Evolutionary conservation across 2,113 vertebrate species (phyloP), one percentile per base, ranked within the genome.

Genomic region (Nymphicus hollandicus): DNA sequence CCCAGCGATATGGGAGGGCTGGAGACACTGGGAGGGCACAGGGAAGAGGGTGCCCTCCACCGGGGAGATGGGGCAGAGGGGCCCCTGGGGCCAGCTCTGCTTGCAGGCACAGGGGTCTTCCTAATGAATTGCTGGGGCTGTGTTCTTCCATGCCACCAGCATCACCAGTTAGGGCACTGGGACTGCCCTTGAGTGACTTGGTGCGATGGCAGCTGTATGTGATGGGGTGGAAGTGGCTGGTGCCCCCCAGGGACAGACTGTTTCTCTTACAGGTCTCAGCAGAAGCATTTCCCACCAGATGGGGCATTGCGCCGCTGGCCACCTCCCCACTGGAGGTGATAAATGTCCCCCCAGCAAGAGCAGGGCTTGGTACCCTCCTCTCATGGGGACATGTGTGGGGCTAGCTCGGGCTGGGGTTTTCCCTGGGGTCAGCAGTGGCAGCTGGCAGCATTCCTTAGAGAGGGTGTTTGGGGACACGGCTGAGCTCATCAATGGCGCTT

Each of bases 91-190:
- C 64, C 53, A 56, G 33, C 37, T 73, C 53, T 43, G 28, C 43
- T 64, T 47, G 43, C 35, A 60, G 28, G 52, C 39, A 37, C 17
- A 22, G 52, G 20, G 18, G 1, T 63, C n/a, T 76, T 71, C 39
- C 35, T 0, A 0, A 14, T 39, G 41, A 33, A 41, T 23, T 0
- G 0, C 31, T 46, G 50, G 39, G 23, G 52, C 65, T 76, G 2
- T 43, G 27, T 35, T 37, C 20, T 37, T 58, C 41, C 1, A 1
- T 74, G 60, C 33, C 28, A 6, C 49, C 44, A 46, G 29, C 58
- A 73, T 37, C 55, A 35, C 16, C 69, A 63, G 17, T 41, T 44
- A 17, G 50, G 73, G 46, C 68, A 47, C 43, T 72, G 86, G 61
- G 22, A 29, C 37, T 74, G 56, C n/a, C 31, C n/a, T 41, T 27